Evolutionary conservation across 2,888 invertebrate genomes (phyloP), one percentile per base, ranked within the genome.

Genomic region (Phortica magna): DNA sequence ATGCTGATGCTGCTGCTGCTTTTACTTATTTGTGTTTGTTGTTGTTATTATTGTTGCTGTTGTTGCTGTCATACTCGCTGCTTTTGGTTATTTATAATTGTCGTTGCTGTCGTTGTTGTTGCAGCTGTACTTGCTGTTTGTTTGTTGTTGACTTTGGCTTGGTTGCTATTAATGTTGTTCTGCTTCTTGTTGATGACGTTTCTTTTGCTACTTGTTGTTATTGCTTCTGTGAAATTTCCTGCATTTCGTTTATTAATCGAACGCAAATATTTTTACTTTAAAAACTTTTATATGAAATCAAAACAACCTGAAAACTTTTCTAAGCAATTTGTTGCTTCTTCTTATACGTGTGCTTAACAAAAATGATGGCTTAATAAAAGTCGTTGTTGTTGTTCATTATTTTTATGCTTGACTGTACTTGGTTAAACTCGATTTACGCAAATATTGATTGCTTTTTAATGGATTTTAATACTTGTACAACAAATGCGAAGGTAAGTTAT

Each of bases 371-470:
- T 31, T 31, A 31, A 31, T 31, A 31, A 31, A 31, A 31, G 5
- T 31, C 5, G 31, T 31, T 31, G 31, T 31, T 31, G 31, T 31
- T 55, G 70, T 71, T n/a, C 70, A 71, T 71, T 71, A 71, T 55
- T 71, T 53, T 71, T 55, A 70, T 43, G 75, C 65, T 39, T 41
- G 74, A 74, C 74, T 57, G 67, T 53, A 55, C 74, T 65, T 61
- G 43, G 70, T 75, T 75, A 75, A 75, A 75, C 71, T 71, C 61
- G 61, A 75, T 88, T 83, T 85, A 82, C 70, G 55, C 88, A 85
- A 82, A 86, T 87, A 85, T 85, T 85, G 85, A 85, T 85, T 87
- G 85, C 84, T 88, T 85, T 85, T 87, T 88, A 85, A 85, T 88
- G 88, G 88, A 86, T 88, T 84, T 86, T 53, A 71, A 71, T 55